A percentile compares a stretch with the other conserved stretches of the same genome.
phyloP scores from a whole-genome alignment of 2,797 vertebrate genomes.

The Chaetodon trifasciatus region DNA sequence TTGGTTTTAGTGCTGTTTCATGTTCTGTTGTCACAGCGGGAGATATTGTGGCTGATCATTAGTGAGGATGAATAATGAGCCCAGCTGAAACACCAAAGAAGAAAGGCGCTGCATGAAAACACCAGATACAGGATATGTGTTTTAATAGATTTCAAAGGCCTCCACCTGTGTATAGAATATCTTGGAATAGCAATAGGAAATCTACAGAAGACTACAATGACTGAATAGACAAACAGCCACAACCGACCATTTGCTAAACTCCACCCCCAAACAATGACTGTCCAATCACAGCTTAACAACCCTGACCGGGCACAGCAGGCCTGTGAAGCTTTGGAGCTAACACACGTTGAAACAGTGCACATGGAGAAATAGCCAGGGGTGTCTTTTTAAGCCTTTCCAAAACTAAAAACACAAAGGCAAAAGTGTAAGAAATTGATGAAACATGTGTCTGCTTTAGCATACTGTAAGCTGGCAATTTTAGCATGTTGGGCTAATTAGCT shows the following conservation, averaged over 20 bases:
- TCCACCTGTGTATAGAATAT: conserved; percentile 9
- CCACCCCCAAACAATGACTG: neutral
- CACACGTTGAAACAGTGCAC: neutral
- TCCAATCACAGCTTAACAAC: neutral
- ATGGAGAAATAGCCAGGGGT: neutral
- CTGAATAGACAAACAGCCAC: neutral
- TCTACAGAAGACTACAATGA: neutral
- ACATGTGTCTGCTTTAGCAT: neutral
- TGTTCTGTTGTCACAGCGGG: conserved; percentile 68
- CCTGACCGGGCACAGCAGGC: neutral
- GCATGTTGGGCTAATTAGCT: neutral
- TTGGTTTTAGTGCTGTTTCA: conserved; percentile 67
- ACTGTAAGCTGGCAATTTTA: neutral
- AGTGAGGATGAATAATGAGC: conserved; percentile 70
- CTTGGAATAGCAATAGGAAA: conserved; percentile 11
- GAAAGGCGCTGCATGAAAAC: conserved; percentile 14
- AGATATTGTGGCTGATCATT: conserved; percentile 62
- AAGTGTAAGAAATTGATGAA: neutral
- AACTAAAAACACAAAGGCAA: neutral
- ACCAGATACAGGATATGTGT: conserved; percentile 27
- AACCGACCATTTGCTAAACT: neutral
- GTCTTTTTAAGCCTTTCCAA: neutral
- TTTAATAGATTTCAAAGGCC: conserved; percentile 20
- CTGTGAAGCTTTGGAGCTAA: neutral
- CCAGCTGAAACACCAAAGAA: conserved; percentile 57